Evolutionary conservation across 2,113 vertebrate genomes (phyloP), one percentile per base, ranked within the genome.

Genomic region (Rattus norvegicus): DNA sequence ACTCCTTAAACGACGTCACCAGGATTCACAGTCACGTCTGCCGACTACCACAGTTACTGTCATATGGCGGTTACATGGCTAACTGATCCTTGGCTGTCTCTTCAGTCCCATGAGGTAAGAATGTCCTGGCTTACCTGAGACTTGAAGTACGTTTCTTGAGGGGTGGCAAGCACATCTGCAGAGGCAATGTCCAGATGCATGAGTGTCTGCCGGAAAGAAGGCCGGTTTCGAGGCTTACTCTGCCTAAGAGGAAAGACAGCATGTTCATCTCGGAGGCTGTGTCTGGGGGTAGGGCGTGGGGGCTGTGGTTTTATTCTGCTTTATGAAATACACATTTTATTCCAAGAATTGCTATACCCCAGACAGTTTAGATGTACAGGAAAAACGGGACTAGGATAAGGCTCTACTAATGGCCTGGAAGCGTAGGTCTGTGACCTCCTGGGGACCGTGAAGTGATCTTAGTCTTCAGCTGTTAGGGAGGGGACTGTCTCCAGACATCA

Each of bases 141-240:
- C 98, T 99, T 99, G 98, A 99, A 99, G 97, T 99, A 99, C 16
- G 99, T 99, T 98, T 99, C 99, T 97, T 99, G 99, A 94, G 99
- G 99, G 75, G 99, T 99, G 92, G 99, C 99, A 36, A 99, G 98
- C 73, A 99, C 98, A 0, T 99, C 99, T 10, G 99, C 99, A 36
- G 99, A 99, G 1, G 99, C 99, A 0, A 99, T 99, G 94, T 99
- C 99, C 54, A 99, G 98, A 97, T 99, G 99, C 96, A 99, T 99
- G 90, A 99, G 99, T 0, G 99, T 99, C 98, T 99, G 99, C 88
- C 99, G 98, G 95, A 99, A 99, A 0, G 99, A 99, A 30, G 99
- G 99, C 7, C 99, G 98, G 92, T 99, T 99, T 90, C 99, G 99
- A 79, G 99, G 99, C 96, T 99, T 99, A 92, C 99, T 99, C 96